phyloP scores from a whole-genome alignment of 2,797 vertebrate species.

The Eleutherodactylus coqui region DNA sequence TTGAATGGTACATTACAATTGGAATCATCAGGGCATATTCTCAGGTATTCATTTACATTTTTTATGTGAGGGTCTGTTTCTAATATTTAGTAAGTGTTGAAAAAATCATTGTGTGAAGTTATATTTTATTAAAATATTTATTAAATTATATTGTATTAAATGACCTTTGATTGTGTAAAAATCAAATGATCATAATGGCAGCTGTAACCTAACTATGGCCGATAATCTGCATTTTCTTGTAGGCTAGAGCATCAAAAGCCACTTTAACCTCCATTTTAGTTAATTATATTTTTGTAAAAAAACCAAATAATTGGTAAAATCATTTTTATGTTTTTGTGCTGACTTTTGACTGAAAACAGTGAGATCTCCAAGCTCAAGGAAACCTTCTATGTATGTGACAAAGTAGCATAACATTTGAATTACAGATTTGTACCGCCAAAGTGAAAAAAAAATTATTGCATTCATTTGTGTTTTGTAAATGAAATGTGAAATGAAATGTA shows the following conservation, averaged over 20 bases:
- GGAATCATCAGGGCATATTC: conserved; percentile 62
- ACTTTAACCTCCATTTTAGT: not conserved
- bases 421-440: not conserved
- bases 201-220: conserved; percentile 64
- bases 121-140: conserved; percentile 1
- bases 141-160: not conserved
- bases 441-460: not conserved
- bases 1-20: conserved; percentile 22
- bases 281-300: not conserved
- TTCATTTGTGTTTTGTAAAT: not conserved
- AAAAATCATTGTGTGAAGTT: not conserved
- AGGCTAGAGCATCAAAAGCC: conserved; percentile 9
- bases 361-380: not conserved
- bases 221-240: conserved; percentile 63
- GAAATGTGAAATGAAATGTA: not conserved
- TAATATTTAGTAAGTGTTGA: not conserved
- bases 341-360: not conserved
- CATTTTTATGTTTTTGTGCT: not conserved
- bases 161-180: conserved; percentile 25
- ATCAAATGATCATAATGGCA: conserved; percentile 62
- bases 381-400: not conserved
- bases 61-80: not conserved
- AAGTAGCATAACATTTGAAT: not conserved
- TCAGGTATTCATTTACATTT: conserved; percentile 67
- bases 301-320: not conserved